A percentile compares a stretch with the other conserved stretches of the same genome.
These are phyloP conservation scores for Euproctis similis DNA, from an alignment of 2,888 invertebrate species.

Conservation along the genomic window DNA sequence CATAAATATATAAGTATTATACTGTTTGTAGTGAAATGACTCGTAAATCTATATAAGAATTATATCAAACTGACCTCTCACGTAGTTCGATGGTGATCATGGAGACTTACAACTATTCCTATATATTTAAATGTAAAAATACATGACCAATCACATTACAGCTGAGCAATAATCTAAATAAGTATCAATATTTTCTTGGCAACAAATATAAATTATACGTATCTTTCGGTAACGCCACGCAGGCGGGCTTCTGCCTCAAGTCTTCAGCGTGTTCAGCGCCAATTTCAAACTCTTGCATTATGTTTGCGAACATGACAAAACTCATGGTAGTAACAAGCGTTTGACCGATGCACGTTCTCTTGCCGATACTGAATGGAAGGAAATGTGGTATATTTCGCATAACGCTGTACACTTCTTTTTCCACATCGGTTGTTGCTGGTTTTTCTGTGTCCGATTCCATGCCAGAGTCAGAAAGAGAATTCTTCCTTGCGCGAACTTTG, in stretches of 20 bases:
- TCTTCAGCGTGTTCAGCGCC: conserved; percentile 67
- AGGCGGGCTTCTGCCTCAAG: conserved; percentile 79
- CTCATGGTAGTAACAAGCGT: conserved; percentile 85
- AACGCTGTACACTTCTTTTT: conserved; percentile 56
- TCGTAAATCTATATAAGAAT: no score
- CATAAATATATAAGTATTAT: no score
- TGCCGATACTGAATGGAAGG: conserved; percentile 90
- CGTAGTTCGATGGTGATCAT: no score
- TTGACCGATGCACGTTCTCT: conserved; percentile 90
- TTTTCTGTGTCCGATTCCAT: conserved; percentile 70
- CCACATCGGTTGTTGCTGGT: conserved; percentile 38
- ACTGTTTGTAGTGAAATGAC: no score
- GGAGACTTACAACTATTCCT: no score
- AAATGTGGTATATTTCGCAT: conserved; percentile 81
- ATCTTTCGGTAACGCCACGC: conserved; percentile 84
- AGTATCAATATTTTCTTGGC: conserved; percentile 57
- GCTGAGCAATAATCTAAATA: conserved; percentile 12
- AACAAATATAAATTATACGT: conserved; percentile 79
- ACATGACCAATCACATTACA: conserved; percentile 5
- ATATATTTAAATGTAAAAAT: no score
- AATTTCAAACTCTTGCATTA: conserved; percentile 83
- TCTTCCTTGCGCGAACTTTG: conserved; percentile 47
- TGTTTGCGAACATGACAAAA: conserved; percentile 82
- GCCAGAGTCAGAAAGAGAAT: conserved; percentile 73
- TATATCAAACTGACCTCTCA: no score